These are phyloP conservation scores for Poecile atricapillus DNA, from an alignment of 2,113 vertebrate genomes.

Conservation along the genomic window DNA sequence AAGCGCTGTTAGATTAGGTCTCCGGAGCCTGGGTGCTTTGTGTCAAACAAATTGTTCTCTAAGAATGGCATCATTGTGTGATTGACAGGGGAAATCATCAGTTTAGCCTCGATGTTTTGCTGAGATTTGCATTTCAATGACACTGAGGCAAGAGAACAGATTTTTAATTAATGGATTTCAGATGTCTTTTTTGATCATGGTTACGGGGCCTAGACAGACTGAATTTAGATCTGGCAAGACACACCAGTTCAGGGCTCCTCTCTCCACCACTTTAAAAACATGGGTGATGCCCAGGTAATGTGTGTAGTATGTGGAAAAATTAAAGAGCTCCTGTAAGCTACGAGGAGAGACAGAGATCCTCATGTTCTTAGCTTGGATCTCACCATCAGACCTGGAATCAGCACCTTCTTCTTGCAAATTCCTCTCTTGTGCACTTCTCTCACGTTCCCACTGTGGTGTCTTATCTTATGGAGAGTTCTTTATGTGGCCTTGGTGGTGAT, in stretches of 20 bases:
- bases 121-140: background rate
- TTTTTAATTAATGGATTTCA: background rate
- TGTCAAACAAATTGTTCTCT: background rate
- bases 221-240: background rate
- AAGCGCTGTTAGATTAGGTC: background rate
- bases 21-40: background rate
- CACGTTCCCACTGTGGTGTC: fast-evolving
- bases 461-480: background rate
- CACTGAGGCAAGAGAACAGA: background rate
- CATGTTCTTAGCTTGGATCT: background rate
- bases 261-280: background rate
- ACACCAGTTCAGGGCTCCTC: background rate
- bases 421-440: background rate
- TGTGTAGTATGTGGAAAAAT: background rate
- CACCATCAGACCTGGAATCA: background rate
- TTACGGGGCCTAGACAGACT: background rate
- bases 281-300: background rate
- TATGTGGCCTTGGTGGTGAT: background rate
- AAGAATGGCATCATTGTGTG: background rate
- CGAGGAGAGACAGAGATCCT: background rate
- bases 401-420: background rate
- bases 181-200: background rate
- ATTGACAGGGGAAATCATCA: background rate
- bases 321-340: background rate
- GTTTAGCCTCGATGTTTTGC: background rate